These are phyloP conservation scores for Meandrina meandrites DNA, from an alignment of 92 coral and sea anemone species.

Conservation along the genomic window DNA sequence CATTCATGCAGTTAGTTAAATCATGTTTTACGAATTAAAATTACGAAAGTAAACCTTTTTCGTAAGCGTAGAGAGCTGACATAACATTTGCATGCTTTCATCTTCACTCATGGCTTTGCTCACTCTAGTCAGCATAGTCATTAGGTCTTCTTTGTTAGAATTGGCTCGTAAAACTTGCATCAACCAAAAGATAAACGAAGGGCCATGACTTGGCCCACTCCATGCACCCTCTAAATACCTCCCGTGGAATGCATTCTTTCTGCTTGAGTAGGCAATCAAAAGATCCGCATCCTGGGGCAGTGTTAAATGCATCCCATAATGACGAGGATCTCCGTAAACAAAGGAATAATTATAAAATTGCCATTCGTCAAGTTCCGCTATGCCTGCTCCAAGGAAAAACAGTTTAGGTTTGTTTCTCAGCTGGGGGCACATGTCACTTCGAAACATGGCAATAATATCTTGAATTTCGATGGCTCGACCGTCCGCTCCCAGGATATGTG, in stretches of 20 bases:
- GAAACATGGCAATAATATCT: slow-evolving; percentile 66
- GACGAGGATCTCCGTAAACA: too few species aligned
- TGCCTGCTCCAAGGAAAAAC: slow-evolving; percentile 69
- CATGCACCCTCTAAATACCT: too few species aligned
- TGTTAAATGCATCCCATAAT: neutral
- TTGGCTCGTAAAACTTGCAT: slow-evolving; percentile 62
- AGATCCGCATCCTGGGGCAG: slow-evolving; percentile 87
- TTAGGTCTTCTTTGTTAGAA: slow-evolving; percentile 76
- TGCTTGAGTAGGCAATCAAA: slow-evolving; percentile 41
- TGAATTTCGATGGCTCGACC: slow-evolving; percentile 58
- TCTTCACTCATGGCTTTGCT: slow-evolving; percentile 66
- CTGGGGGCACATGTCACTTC: slow-evolving; percentile 64
- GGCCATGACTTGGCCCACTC: slow-evolving; percentile 68
- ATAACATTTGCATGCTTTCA: slow-evolving; percentile 80
- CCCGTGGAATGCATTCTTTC: too few species aligned
- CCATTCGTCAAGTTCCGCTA: too few species aligned
- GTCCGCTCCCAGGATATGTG: slow-evolving; percentile 57
- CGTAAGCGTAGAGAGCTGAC: slow-evolving; percentile 86
- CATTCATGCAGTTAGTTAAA: too few species aligned
- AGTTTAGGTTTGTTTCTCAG: slow-evolving; percentile 86
- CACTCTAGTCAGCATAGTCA: slow-evolving; percentile 89
- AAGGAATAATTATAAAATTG: too few species aligned
- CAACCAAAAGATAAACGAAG: slow-evolving; percentile 85
- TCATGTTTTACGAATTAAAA: too few species aligned
- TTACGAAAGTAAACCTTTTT: slow-evolving; percentile 64